phyloP scores from a whole-genome alignment of 2,113 vertebrate genomes.

The Morone chrysops region DNA sequence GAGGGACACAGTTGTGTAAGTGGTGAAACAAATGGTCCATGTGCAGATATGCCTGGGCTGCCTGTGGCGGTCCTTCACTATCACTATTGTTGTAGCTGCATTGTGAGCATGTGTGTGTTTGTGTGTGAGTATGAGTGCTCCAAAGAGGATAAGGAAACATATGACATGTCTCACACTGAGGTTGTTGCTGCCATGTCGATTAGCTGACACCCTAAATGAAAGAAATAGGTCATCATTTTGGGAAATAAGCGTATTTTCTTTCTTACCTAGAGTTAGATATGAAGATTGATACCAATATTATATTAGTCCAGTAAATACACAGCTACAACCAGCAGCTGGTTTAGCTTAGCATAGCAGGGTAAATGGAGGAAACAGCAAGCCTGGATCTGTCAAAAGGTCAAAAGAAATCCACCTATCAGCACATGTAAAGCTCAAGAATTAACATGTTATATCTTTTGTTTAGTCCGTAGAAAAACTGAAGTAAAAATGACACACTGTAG shows the following conservation, averaged over 20 bases:
- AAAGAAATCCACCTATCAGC: background rate
- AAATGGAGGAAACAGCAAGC: background rate
- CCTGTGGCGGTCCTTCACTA: background rate
- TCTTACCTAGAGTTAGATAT: background rate
- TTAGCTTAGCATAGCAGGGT: background rate
- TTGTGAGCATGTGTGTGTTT: background rate
- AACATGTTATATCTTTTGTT: background rate
- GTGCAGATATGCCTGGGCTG: conserved; percentile 44
- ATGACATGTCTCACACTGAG: background rate
- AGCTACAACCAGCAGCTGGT: background rate
- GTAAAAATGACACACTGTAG: background rate
- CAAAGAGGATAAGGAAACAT: background rate
- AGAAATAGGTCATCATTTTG: background rate
- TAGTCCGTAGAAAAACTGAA: background rate
- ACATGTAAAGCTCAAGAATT: background rate
- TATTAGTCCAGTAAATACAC: background rate
- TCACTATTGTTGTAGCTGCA: conserved; percentile 8
- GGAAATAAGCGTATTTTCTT: background rate
- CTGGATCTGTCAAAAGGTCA: background rate
- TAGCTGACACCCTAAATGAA: background rate
- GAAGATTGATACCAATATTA: background rate
- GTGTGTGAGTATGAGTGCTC: background rate
- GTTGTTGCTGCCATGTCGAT: background rate
- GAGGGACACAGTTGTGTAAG: conserved; percentile 27
- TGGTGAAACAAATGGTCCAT: conserved; percentile 40